Conservation (phyloP, 2,888 invertebrate species). For the Oligia fasciuncula region DNA sequence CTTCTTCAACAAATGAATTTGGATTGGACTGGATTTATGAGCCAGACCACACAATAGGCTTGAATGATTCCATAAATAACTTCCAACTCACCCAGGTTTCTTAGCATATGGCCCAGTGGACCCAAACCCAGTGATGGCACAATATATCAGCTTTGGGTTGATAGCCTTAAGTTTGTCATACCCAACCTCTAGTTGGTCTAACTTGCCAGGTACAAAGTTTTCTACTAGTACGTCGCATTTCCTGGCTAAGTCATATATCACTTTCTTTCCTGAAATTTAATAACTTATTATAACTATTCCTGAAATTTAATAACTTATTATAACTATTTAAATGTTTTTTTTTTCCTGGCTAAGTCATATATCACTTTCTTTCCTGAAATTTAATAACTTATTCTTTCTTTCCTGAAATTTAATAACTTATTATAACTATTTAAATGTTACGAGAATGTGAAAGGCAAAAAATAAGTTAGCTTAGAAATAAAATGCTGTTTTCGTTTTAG, state of each 20-base stretch:
- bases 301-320: constrained; percentile 68
- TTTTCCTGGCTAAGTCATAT: constrained; percentile 92
- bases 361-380: constrained; percentile 89
- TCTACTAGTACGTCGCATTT: constrained; percentile 97
- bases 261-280: constrained; percentile 81
- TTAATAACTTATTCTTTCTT: constrained; percentile 17
- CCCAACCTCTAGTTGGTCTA: constrained; percentile 94
- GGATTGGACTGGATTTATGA: neutral
- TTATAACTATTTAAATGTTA: neutral
- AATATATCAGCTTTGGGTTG: constrained; percentile 96
- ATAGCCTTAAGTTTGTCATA: constrained; percentile 92
- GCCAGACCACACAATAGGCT: no score
- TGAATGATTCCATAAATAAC: neutral
- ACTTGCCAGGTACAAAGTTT: constrained; percentile 98
- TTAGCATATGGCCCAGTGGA: constrained; percentile 95
- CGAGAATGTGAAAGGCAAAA: neutral
- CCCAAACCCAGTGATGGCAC: constrained; percentile 98
- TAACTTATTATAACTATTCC: constrained; percentile 65
- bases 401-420: no score
- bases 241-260: constrained; percentile 93
- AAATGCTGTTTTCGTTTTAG: neutral
- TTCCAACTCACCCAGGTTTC: constrained; percentile 92
- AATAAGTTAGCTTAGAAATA: neutral
- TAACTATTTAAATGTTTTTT: no score
- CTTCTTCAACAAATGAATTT: neutral